Base-by-base conservation (phyloP, 2,113 vertebrate genomes). In the Plecotus auritus region DNA sequence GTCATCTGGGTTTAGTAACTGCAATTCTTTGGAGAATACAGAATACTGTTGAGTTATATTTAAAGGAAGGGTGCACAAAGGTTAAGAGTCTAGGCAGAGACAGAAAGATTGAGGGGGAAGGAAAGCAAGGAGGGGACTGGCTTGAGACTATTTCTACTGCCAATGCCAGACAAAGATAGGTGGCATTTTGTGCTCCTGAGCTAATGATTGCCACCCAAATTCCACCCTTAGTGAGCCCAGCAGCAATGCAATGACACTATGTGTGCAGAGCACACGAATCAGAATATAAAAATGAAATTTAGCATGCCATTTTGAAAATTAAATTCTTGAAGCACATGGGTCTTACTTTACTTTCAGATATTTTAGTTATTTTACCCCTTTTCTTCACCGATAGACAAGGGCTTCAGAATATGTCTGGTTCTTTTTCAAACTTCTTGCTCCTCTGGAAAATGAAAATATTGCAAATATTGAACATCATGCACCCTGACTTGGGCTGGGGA, bases 361-460 rank as follows among this genome's bases (percentile, higher is more conserved):
- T 78, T 78, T 78, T 20, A 42, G 26, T 67, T 74, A 35, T 72
- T 76, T n/a, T 66, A 69, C n/a, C 7, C 30, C 32, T 88, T 90
- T 87, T 37, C 42, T 40, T 82, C 17, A 85, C 2, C 20, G 70
- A 1, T 32, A 32, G 13, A 67, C 30, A 18, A 72, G 11, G 56
- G 18, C 56, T 81, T 85, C 30, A 88, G 40, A 56, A 40, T 78
- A 61, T 61, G 9, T 91, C 54, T 85, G 16, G 3, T 86, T 42
- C 14, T 78, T 95, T 92, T 40, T n/a, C 11, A 76, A 80, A 64
- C 30, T 85, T 74, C 35, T 56, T 69, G 86, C 20, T 56, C 8
- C 72, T 91, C 49, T 82, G 67, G 56, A 88, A 81, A 85, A 96
- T 49, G 37, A 85, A 91, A 76, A 12, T 22, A 91, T 49, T 42